A percentile compares a stretch with the other conserved stretches of the same genome.
Evolutionary conservation across 2,888 invertebrate species (phyloP).

Genomic region (Eurytoma californica): DNA sequence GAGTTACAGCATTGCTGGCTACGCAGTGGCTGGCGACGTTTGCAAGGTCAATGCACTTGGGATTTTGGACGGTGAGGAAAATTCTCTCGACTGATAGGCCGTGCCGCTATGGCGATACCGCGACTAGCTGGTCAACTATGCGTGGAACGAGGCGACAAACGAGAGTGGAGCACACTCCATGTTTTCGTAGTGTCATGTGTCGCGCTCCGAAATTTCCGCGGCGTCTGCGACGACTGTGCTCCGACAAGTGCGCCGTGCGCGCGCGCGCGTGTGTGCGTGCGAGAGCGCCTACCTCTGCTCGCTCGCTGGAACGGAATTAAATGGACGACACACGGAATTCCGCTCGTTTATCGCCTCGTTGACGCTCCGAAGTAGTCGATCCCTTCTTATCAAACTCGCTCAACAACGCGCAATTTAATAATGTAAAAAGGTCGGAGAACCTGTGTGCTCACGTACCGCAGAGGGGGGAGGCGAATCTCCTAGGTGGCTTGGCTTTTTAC

Average conservation of each 20-base stretch:
- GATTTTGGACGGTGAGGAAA: conserved; percentile 22
- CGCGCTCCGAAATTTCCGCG: too few species aligned
- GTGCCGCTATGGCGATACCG: too few species aligned
- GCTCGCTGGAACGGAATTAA: conserved; percentile 38
- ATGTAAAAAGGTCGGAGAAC: too few species aligned
- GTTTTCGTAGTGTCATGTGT: too few species aligned
- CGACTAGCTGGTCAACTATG: too few species aligned
- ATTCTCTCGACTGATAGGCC: not conserved
- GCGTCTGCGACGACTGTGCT: not conserved
- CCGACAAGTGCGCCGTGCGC: not conserved
- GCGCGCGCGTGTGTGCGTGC: not conserved
- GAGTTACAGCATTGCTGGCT: not conserved
- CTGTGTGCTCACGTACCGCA: too few species aligned
- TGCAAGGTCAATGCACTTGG: conserved; percentile 45
- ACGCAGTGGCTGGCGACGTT: not conserved
- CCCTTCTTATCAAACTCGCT: too few species aligned
- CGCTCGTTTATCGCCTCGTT: conserved; percentile 15
- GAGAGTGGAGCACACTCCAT: not conserved
- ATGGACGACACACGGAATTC: conserved; percentile 31
- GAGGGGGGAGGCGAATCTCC: too few species aligned
- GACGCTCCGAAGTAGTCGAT: too few species aligned
- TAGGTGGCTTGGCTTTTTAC: too few species aligned
- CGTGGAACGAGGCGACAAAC: not conserved
- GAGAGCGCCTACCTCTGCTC: too few species aligned
- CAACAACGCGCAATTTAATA: too few species aligned